Base-by-base conservation (phyloP, 2,888 invertebrate species). In the Odontocerum albicorne region DNA sequence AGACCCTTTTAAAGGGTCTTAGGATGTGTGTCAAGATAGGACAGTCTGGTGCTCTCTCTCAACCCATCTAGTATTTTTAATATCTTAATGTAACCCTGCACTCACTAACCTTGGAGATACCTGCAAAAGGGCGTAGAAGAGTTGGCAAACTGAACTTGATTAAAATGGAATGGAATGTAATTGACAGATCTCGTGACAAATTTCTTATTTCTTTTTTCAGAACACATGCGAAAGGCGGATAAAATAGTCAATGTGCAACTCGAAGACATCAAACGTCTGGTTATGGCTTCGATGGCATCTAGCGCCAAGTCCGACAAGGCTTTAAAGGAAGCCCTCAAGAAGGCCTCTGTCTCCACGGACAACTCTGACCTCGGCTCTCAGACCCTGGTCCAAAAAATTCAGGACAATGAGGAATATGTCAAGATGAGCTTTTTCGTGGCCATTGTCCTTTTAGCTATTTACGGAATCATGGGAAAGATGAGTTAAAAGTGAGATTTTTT, bases 251-350 rank as follows among this genome's bases (percentile, higher is more conserved):
- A 73, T 17, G 60, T 63, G 0, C 73, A 75, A 59, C 69, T 78
- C 1, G 65, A 68, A 0, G 77, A 77, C 12, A 54, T 77, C 1
- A 73, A 72, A 22, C 68, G 71, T 0, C 59, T 74, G 0, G 69
- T 77, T 0, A 60, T 71, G 0, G 64, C 66, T 0, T 74, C 75
- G 0, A 72, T 77, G 0, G 71, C 72, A 20, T 67, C 66, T 2
- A 75, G 74, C 58, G 70, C 73, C 0, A 70, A 71, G 60, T 76
- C 77, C 0, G 77, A 77, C 56, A 73, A 73, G 0, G 71, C 73
- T 36, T 62, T 77, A 2, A 70, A 74, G 0, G 73, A 73, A 61
- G 75, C 70, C 0, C 59, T 77, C 1, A 70, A 72, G 0, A 77
- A 47, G 0, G 77, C 55, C 12, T 43, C 49, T 1, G 39, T 22